Conservation (phyloP, 2,797 vertebrate genomes). For the Balearica regulorum region DNA sequence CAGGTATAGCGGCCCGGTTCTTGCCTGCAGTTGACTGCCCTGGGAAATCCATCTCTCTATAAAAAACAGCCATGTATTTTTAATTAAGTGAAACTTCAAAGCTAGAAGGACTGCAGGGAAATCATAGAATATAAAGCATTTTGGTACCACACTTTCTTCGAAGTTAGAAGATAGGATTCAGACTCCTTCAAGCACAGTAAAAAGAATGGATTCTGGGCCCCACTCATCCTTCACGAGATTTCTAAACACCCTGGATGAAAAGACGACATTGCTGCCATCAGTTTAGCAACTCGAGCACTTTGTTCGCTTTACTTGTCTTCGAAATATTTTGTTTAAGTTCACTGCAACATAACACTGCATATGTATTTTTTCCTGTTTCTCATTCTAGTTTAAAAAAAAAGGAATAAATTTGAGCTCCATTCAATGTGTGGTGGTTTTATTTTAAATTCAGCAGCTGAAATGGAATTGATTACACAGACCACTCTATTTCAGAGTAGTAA, state of each 20-base stretch:
- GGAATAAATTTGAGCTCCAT: background rate
- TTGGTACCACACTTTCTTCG: background rate
- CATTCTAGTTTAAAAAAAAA: background rate
- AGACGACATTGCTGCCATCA: background rate
- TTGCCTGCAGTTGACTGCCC: background rate
- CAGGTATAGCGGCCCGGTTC: background rate
- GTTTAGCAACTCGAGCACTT: background rate
- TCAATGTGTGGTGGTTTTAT: background rate
- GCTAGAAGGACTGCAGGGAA: background rate
- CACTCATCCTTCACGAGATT: background rate
- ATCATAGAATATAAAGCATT: background rate
- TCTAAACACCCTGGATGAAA: background rate
- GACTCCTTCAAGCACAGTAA: background rate
- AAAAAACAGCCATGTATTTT: background rate
- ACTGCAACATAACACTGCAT: background rate
- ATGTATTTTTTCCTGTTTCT: background rate
- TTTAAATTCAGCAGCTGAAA: background rate
- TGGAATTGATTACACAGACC: background rate
- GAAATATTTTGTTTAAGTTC: conserved; percentile 11
- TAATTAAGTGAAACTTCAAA: background rate
- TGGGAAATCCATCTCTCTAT: background rate
- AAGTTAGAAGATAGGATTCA: background rate
- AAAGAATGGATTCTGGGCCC: background rate
- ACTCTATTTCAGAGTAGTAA: background rate
- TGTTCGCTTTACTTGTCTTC: background rate